Evolutionary conservation across 2,888 invertebrate genomes (phyloP).

Genomic region (Allolobophora icterica): DNA sequence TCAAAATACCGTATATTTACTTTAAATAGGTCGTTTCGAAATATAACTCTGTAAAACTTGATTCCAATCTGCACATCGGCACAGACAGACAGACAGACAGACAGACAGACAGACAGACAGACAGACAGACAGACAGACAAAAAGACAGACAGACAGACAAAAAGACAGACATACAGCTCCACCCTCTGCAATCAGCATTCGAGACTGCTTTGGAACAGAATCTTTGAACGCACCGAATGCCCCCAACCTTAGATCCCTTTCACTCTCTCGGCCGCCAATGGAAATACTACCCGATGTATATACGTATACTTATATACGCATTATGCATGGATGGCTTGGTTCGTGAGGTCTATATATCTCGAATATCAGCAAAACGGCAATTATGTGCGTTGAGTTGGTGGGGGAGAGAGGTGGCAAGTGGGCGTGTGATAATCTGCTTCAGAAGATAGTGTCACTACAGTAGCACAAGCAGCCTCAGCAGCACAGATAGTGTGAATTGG

Average conservation of each 20-base stretch:
- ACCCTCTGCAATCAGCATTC: constrained; percentile 1
- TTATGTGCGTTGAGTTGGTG: neutral
- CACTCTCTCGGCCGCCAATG: neutral
- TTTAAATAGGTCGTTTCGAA: neutral
- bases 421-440: neutral
- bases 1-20: neutral
- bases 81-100: neutral
- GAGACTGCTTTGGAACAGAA: neutral
- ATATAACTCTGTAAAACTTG: constrained; percentile 4
- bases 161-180: neutral
- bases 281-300: constrained; percentile 26
- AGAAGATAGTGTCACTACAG: neutral
- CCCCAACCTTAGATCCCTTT: constrained; percentile 6
- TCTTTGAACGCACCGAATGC: neutral
- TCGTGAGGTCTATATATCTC: neutral
- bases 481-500: neutral
- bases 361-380: neutral
- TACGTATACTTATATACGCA: constrained; percentile 4
- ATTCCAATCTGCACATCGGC: neutral
- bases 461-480: too few species aligned
- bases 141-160: neutral
- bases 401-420: neutral
- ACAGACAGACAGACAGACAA: neutral
- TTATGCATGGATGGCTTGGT: neutral
- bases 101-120: neutral